Percentiles rank a stretch among this genome's conserved stretches.
These are phyloP conservation scores for Orchesella flavescens DNA, from an alignment of 2,888 invertebrate genomes.

Conservation along the genomic window DNA sequence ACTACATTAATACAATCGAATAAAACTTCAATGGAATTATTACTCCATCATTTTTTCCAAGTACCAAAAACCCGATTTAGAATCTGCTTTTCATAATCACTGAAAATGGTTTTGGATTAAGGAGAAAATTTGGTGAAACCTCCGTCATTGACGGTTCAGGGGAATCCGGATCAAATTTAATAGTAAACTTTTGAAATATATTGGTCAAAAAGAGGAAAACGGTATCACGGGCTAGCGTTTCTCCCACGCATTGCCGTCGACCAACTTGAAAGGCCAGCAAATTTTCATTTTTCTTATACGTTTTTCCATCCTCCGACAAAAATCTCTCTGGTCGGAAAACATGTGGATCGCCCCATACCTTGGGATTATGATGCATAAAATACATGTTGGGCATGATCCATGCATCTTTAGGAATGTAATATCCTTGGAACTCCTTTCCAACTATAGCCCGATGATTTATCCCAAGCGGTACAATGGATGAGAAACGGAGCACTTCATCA, in stretches of 20 bases:
- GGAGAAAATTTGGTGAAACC: not conserved
- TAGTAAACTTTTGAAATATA: constrained; percentile 37
- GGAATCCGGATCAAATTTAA: not conserved
- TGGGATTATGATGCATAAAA: constrained; percentile 47
- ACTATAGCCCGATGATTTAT: constrained; percentile 21
- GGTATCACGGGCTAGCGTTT: constrained; percentile 29
- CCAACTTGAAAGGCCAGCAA: constrained; percentile 35
- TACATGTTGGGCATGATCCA: constrained; percentile 24
- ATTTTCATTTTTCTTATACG: constrained; percentile 20
- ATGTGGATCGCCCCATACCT: constrained; percentile 40
- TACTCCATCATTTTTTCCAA: no score
- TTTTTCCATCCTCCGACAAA: constrained; percentile 30
- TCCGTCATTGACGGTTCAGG: constrained; percentile 1
- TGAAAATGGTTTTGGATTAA: no score
- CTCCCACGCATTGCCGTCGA: constrained; percentile 29
- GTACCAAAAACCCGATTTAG: no score
- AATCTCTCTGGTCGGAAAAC: constrained; percentile 44
- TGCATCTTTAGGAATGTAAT: constrained; percentile 25
- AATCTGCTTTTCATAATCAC: no score
- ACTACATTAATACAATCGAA: no score
- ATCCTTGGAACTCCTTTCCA: constrained; percentile 24
- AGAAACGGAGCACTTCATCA: constrained; percentile 36
- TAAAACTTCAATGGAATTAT: no score
- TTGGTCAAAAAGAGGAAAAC: constrained; percentile 34
- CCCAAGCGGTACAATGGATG: constrained; percentile 28